These are phyloP conservation scores for Rotaria macrura DNA, from an alignment of 2,888 invertebrate genomes.

Conservation along the genomic window DNA sequence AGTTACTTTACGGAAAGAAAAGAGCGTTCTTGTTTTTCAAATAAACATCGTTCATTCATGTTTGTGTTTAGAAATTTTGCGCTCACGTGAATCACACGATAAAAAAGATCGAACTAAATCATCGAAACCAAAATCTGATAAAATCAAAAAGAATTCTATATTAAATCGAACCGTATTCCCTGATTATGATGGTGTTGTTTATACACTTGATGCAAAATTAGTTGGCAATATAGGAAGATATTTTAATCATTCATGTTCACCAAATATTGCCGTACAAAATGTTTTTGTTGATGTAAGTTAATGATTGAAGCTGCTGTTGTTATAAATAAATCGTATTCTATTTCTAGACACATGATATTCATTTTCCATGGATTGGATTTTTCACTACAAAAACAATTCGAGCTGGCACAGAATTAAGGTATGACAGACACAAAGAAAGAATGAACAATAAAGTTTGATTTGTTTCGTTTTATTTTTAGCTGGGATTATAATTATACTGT, in stretches of 20 bases:
- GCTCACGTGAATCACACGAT: neutral
- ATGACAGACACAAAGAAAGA: constrained; percentile 63
- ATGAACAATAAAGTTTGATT: no score
- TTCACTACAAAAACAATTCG: constrained; percentile 72
- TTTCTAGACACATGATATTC: constrained; percentile 70
- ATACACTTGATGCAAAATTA: constrained; percentile 92
- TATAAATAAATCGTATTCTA: neutral
- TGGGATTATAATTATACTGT: constrained; percentile 58
- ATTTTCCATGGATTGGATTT: constrained; percentile 60
- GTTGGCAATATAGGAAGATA: constrained; percentile 92
- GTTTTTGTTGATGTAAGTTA: constrained; percentile 71
- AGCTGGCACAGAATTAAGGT: constrained; percentile 85
- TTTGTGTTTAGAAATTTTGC: neutral
- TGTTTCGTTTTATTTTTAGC: constrained; percentile 45
- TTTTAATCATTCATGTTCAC: constrained; percentile 79
- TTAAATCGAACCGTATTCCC: neutral
- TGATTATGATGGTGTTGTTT: constrained; percentile 45
- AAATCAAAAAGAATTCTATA: neutral
- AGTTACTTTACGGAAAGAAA: no score
- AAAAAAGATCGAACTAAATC: neutral
- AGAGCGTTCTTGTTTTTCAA: no score
- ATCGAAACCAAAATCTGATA: neutral
- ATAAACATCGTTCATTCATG: no score
- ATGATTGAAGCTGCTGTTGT: neutral
- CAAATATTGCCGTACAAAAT: constrained; percentile 93